Conservation (phyloP, 1,140 invertebrate genomes). For the Meloidogyne exigua region DNA sequence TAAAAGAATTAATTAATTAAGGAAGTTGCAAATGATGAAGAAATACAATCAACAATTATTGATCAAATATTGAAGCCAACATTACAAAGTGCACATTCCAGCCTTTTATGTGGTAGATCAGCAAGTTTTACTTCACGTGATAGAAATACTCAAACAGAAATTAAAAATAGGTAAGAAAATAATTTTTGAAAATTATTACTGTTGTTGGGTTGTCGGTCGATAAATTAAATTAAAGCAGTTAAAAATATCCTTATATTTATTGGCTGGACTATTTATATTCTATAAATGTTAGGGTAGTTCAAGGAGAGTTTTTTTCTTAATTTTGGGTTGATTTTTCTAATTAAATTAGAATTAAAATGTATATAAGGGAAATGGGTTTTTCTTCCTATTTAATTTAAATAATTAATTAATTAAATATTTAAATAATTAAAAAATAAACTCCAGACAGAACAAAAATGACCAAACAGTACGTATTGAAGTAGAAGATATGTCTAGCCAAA, state of each 20-base stretch:
- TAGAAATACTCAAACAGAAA: conserved; percentile 53
- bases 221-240: too few species aligned
- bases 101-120: not conserved
- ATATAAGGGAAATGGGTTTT: too few species aligned
- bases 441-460: conserved; percentile 55
- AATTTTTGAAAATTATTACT: not conserved
- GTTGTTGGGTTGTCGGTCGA: too few species aligned
- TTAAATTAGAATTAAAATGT: too few species aligned
- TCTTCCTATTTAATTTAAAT: too few species aligned
- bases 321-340: not conserved
- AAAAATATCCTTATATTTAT: too few species aligned
- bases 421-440: too few species aligned
- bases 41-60: conserved; percentile 40
- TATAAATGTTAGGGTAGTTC: too few species aligned
- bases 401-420: too few species aligned
- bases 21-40: conserved; percentile 39
- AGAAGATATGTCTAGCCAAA: conserved; percentile 41
- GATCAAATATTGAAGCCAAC: conserved; percentile 46
- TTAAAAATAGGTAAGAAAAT: conserved; percentile 41
- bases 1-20: not conserved
- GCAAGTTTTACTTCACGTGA: conserved; percentile 46
- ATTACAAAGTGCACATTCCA: conserved; percentile 24
- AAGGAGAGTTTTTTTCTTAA: too few species aligned
- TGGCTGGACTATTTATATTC: too few species aligned
- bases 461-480: conserved; percentile 47